phyloP scores from a whole-genome alignment of 37 sponge, comb jelly and placozoan species.

The Hexactinellida sp. region DNA sequence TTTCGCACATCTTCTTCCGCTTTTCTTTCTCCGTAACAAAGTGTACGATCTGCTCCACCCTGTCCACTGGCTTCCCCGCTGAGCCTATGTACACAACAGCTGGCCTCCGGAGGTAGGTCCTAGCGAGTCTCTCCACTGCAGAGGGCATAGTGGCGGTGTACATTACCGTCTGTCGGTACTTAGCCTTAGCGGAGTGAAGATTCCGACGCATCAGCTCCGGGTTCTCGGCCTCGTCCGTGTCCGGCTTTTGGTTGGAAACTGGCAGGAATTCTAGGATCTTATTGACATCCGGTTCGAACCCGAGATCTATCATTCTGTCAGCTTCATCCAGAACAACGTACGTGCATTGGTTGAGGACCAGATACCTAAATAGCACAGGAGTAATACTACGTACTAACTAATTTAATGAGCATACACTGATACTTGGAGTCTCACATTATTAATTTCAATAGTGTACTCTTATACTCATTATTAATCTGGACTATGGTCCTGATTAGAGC shows the following conservation, averaged over 20 bases:
- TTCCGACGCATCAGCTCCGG: constrained; percentile 57
- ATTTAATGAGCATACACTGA: background rate
- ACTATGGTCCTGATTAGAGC: background rate
- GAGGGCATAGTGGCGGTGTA: constrained; percentile 99
- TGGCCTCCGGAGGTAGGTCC: constrained; percentile 80
- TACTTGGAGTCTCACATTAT: no score
- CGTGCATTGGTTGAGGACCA: constrained; percentile 80
- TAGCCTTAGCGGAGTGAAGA: constrained; percentile 64
- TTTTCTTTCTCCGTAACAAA: constrained; percentile 66
- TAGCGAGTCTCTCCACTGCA: constrained; percentile 80
- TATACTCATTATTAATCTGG: no score
- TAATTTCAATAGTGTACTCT: no score
- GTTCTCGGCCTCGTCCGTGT: constrained; percentile 86
- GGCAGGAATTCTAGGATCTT: constrained; percentile 83
- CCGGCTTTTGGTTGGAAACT: constrained; percentile 83
- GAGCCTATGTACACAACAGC: constrained; percentile 93
- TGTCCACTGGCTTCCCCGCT: constrained; percentile 76
- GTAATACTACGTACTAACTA: background rate
- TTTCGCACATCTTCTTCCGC: constrained; percentile 56
- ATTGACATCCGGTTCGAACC: constrained; percentile 96
- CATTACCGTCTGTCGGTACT: constrained; percentile 93
- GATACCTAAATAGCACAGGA: constrained; percentile 65
- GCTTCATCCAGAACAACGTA: constrained; percentile 98
- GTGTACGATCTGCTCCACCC: constrained; percentile 76
- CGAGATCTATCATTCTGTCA: constrained; percentile 98